Conservation (phyloP, 1,140 invertebrate species). For the Babylonia areolata region DNA sequence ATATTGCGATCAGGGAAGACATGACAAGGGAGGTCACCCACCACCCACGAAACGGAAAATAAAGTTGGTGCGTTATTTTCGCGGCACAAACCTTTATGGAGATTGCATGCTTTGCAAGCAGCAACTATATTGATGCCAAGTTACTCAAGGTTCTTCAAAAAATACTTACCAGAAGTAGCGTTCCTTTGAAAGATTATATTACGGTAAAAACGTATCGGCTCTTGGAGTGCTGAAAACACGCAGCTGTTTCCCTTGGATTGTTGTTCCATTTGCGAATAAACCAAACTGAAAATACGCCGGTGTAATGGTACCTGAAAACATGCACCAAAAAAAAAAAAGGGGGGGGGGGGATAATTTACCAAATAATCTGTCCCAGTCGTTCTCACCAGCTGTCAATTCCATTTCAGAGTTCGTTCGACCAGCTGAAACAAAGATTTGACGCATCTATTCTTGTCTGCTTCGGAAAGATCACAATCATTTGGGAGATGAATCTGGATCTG, state of each 20-base stretch:
- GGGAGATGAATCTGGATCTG: no score
- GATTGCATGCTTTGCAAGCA: not conserved
- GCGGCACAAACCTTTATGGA: not conserved
- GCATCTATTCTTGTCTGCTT: no score
- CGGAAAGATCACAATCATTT: no score
- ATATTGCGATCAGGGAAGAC: no score
- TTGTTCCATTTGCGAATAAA: not conserved
- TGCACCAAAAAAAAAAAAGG: no score
- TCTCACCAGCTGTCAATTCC: no score
- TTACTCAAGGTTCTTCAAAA: not conserved
- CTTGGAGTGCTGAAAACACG: not conserved
- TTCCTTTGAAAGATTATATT: not conserved
- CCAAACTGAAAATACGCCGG: not conserved
- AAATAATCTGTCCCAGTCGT: no score
- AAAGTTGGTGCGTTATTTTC: not conserved
- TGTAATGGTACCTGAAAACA: no score
- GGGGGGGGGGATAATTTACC: no score
- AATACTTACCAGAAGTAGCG: not conserved
- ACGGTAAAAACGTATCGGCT: not conserved
- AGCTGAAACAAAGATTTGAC: no score
- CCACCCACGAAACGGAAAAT: not conserved
- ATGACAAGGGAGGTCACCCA: constrained; percentile 1
- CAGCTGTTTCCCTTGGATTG: not conserved
- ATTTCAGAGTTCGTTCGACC: no score
- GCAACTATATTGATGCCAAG: not conserved